phyloP scores from a whole-genome alignment of 2,113 vertebrate genomes.

The Oryctolagus cuniculus region DNA sequence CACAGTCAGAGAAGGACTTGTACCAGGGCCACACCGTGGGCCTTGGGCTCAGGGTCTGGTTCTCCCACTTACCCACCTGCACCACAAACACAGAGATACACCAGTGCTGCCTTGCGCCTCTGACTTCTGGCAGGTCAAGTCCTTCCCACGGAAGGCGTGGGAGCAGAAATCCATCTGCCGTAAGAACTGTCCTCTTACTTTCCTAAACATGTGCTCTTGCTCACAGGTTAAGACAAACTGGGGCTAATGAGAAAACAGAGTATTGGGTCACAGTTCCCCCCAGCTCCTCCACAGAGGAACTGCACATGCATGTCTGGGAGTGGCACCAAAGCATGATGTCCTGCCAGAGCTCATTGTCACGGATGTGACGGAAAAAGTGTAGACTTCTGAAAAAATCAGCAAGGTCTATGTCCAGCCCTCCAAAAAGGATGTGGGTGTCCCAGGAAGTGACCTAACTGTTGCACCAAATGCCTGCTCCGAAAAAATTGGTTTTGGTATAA shows the following conservation, averaged over 20 bases:
- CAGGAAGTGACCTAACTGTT: no score
- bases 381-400: background rate
- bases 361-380: accelerated
- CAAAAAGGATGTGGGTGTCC: no score
- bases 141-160: accelerated
- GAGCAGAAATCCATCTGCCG: background rate
- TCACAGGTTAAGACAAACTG: background rate
- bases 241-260: background rate
- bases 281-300: no score
- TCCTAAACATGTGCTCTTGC: accelerated
- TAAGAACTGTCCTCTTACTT: background rate
- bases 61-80: no score
- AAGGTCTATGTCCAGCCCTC: no score
- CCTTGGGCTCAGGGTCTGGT: constrained; percentile 94
- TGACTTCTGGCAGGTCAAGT: background rate
- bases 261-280: accelerated
- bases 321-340: no score
- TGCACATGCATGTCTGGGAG: accelerated
- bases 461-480: no score
- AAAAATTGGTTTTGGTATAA: no score
- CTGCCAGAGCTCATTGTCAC: background rate
- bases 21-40: constrained; percentile 97
- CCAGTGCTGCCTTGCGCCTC: background rate
- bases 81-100: constrained; percentile 56
- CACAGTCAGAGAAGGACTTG: constrained; percentile 95